Evolutionary conservation across 2,113 vertebrate genomes (phyloP).

Genomic region (Dendropsophus ebraccatus): DNA sequence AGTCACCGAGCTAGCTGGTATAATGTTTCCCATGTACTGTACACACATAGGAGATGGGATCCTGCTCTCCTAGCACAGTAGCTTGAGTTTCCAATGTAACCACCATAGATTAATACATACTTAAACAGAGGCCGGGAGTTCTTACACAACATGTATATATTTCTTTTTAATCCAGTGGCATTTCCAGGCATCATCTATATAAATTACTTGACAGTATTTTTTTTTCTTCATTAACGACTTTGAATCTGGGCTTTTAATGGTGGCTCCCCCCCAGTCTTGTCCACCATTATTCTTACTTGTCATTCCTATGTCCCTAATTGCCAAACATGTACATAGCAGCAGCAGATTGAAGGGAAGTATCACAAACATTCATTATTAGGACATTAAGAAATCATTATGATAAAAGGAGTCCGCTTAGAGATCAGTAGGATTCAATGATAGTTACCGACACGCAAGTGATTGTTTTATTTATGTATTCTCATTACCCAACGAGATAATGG

Average conservation of each 20-base stretch:
- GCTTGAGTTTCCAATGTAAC: not conserved
- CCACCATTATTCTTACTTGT: slow-evolving; percentile 8
- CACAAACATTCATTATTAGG: slow-evolving; percentile 46
- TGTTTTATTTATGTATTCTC: slow-evolving; percentile 44
- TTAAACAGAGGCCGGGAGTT: not conserved
- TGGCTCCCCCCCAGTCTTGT: not conserved
- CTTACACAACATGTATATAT: not conserved
- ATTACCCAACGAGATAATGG: slow-evolving; percentile 13
- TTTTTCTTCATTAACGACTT: not conserved
- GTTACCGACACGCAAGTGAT: slow-evolving; percentile 16
- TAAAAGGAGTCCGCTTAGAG: slow-evolving; percentile 19
- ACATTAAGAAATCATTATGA: slow-evolving; percentile 43
- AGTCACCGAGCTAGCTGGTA: no score
- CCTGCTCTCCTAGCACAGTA: not conserved
- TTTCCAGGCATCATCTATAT: not conserved
- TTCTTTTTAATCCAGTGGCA: not conserved
- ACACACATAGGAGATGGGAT: no score
- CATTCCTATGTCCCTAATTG: not conserved
- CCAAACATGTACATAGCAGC: slow-evolving; percentile 22
- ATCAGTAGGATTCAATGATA: slow-evolving; percentile 18
- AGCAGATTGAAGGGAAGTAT: slow-evolving; percentile 24
- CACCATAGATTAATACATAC: not conserved
- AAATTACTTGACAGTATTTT: not conserved
- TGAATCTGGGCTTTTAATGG: not conserved
- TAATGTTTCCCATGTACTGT: no score